Evolutionary conservation across 2,888 invertebrate genomes (phyloP), one percentile per base, ranked within the genome.

Genomic region (Drosophila heteroneura): DNA sequence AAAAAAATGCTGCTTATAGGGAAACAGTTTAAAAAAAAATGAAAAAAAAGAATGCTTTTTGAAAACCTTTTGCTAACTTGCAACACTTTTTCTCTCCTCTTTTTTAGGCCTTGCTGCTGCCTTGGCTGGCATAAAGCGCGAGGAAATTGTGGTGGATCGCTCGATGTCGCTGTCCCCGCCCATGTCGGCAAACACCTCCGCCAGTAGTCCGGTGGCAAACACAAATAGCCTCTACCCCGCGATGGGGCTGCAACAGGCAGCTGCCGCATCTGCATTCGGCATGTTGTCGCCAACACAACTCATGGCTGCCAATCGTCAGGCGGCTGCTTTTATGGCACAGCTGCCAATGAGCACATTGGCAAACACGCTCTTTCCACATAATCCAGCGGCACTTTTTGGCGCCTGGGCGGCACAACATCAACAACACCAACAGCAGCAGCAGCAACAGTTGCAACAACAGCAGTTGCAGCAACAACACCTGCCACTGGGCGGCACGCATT

Each of bases 321-420:
- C 93, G n/a, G 93, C 93, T 3, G 93, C 93, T 9, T 90, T 93
- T 66, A 93, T 93, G 92, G 93, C 93, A 4, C 92, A 93, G 66
- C 74, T 93, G 66, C 93, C 93, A 19, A 93, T 93, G 91, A 92
- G 92, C 60, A 91, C 92, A 22, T 70, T 93, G 69, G 93, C 93
- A 64, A 93, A 88, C 33, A 91, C 92, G 2, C 77, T 93, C 7
- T 93, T 93, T 63, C 93, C 93, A 9, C 93, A 93, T 78, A 93
- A 93, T 85, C 93, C 93, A 0, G 92, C 93, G 16, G 92, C 93
- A 33, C 74, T 93, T 47, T 93, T 93, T 60, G 92, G 92, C 53
- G 86, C 91, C 22, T 93, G 93, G 93, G 89, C 91, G 32, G 85
- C 90, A 26, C 90, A 89, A 59, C 83, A 89, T n/a, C 79, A 74